A percentile compares a stretch with the other conserved stretches of the same genome.
These are phyloP conservation scores for Notamacropus eugenii DNA, from an alignment of 2,797 vertebrate species.

Conservation along the genomic window DNA sequence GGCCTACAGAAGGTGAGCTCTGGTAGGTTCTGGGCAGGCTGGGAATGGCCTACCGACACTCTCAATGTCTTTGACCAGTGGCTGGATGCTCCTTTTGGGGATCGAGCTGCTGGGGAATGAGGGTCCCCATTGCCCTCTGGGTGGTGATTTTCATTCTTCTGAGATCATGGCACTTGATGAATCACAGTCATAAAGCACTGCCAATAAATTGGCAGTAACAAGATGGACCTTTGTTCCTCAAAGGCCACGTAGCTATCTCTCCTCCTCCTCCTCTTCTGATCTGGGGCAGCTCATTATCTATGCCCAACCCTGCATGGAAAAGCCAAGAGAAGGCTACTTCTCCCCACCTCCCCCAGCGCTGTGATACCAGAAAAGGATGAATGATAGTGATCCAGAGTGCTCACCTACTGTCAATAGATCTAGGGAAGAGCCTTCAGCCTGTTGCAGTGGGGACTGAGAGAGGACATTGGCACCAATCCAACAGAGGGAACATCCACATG, in stretches of 20 bases:
- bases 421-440: background rate
- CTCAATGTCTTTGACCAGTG: background rate
- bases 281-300: background rate
- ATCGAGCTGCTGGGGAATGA: background rate
- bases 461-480: background rate
- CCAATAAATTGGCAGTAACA: background rate
- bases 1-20: background rate
- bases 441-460: background rate
- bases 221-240: background rate
- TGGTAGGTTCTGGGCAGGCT: background rate
- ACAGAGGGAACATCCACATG: background rate
- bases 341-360: fast-evolving
- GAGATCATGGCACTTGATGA: background rate
- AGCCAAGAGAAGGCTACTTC: background rate
- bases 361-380: background rate
- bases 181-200: background rate
- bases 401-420: background rate
- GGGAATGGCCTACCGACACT: background rate
- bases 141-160: background rate
- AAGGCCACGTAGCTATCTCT: background rate
- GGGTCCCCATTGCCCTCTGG: background rate
- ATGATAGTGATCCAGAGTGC: background rate
- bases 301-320: background rate
- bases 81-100: background rate
- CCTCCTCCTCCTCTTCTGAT: background rate